A percentile compares a stretch with the other conserved stretches of the same genome.
These are phyloP conservation scores for Ceryle rudis DNA, from an alignment of 2,797 vertebrate species.

Conservation along the genomic window DNA sequence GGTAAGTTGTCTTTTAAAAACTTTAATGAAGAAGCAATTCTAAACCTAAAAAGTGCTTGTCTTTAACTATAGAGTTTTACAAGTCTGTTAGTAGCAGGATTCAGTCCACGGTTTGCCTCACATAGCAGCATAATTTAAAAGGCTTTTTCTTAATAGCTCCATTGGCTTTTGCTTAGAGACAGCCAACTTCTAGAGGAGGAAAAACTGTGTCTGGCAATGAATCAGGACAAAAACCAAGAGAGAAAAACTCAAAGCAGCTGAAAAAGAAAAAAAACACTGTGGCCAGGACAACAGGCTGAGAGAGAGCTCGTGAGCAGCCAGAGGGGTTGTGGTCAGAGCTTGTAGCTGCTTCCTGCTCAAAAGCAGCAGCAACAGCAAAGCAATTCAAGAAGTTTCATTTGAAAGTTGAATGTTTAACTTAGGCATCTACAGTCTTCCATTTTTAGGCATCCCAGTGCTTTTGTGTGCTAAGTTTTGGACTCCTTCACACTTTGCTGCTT, in stretches of 20 bases:
- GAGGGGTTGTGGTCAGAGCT: slow-evolving; percentile 1
- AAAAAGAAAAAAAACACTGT: background rate
- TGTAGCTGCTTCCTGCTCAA: background rate
- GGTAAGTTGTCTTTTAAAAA: background rate
- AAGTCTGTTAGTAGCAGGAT: background rate
- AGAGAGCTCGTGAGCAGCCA: background rate
- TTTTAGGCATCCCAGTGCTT: slow-evolving; percentile 43
- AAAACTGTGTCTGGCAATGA: background rate
- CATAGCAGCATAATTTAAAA: background rate
- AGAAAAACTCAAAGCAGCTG: background rate
- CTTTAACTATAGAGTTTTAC: background rate
- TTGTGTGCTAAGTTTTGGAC: slow-evolving; percentile 33
- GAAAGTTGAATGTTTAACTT: slow-evolving; percentile 33
- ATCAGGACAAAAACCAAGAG: background rate
- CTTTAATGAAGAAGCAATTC: background rate
- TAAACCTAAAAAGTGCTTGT: background rate
- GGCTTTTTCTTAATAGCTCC: fast-evolving
- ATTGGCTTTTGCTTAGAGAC: background rate
- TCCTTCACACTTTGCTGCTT: slow-evolving; percentile 34
- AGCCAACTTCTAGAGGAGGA: background rate
- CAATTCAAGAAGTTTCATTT: background rate
- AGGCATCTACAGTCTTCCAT: slow-evolving; percentile 8
- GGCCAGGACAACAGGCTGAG: background rate
- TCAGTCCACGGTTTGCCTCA: background rate
- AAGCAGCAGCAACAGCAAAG: background rate